Conservation (phyloP, 2,888 invertebrate genomes). For the Gymnocheta viridis region DNA sequence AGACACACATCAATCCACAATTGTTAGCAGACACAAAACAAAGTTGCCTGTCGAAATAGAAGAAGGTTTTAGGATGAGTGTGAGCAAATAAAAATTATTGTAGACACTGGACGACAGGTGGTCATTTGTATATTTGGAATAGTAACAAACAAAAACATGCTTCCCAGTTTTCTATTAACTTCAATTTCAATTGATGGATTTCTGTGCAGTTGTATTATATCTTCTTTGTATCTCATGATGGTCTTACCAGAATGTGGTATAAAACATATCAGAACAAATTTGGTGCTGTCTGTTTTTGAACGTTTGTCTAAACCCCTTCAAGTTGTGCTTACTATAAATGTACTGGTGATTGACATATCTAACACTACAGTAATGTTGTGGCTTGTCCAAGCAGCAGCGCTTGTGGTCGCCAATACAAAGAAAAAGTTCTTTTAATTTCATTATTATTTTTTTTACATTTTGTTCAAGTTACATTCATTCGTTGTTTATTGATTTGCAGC, state of each 20-base stretch:
- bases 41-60: slow-evolving; percentile 18
- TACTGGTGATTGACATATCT: slow-evolving; percentile 10
- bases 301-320: background rate
- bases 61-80: background rate
- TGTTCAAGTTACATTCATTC: slow-evolving; percentile 1
- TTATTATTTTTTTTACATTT: slow-evolving; percentile 10
- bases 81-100: slow-evolving; percentile 35
- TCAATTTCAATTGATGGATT: slow-evolving; percentile 56
- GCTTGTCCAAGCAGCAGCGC: slow-evolving; percentile 15
- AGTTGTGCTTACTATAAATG: background rate
- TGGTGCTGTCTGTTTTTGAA: slow-evolving; percentile 17
- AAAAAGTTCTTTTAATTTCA: slow-evolving; percentile 2
- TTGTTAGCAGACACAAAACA: slow-evolving; percentile 21
- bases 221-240: background rate
- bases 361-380: slow-evolving; percentile 36
- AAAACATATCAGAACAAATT: slow-evolving; percentile 21
- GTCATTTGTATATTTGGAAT: slow-evolving; percentile 55
- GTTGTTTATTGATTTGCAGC: slow-evolving; percentile 57
- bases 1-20: background rate
- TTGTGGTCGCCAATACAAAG: slow-evolving; percentile 1
- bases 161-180: slow-evolving; percentile 52
- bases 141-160: slow-evolving; percentile 40
- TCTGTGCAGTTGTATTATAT: background rate
- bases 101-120: slow-evolving; percentile 68
- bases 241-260: background rate